Conservation (phyloP, 1,140 invertebrate species). For the Scaptodrosophila lebanonensis region DNA sequence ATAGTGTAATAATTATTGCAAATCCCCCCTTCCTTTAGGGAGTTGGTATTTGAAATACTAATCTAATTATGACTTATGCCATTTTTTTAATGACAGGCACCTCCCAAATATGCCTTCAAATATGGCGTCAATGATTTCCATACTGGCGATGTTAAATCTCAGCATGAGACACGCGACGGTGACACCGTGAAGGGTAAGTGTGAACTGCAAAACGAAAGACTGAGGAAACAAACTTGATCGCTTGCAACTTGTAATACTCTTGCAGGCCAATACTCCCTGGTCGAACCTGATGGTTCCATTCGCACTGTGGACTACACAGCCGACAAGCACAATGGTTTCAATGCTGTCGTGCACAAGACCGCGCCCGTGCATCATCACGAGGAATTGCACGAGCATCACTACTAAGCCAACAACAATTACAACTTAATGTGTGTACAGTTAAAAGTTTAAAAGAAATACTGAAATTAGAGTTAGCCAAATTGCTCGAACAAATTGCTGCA, state of each 20-base stretch:
- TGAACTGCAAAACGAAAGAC: conserved; percentile 3
- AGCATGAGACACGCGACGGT: conserved; percentile 79
- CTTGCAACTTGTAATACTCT: neutral
- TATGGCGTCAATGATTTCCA: conserved; percentile 79
- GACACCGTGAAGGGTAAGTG: conserved; percentile 79
- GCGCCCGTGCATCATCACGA: conserved; percentile 78
- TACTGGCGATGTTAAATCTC: conserved; percentile 79
- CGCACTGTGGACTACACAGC: conserved; percentile 79
- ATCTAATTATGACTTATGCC: neutral
- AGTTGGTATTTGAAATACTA: too few relatives aligned
- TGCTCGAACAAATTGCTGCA: conserved; percentile 23
- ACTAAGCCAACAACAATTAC: conserved; percentile 11
- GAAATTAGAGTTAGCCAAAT: conserved; percentile 68
- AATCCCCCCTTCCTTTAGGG: too few relatives aligned
- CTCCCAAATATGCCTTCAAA: conserved; percentile 79
- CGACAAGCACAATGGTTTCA: conserved; percentile 79
- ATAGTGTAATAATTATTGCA: neutral
- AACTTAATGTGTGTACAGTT: too few relatives aligned
- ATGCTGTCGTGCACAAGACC: conserved; percentile 82
- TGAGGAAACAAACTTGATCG: neutral
- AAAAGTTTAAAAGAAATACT: too few relatives aligned
- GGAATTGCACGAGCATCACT: conserved; percentile 62
- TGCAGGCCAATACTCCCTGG: conserved; percentile 77
- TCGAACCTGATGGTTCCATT: conserved; percentile 80
- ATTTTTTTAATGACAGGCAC: conserved; percentile 50